Evolutionary conservation across 1,140 invertebrate species (phyloP).

Genomic region (Polypedilum vanderplanki): DNA sequence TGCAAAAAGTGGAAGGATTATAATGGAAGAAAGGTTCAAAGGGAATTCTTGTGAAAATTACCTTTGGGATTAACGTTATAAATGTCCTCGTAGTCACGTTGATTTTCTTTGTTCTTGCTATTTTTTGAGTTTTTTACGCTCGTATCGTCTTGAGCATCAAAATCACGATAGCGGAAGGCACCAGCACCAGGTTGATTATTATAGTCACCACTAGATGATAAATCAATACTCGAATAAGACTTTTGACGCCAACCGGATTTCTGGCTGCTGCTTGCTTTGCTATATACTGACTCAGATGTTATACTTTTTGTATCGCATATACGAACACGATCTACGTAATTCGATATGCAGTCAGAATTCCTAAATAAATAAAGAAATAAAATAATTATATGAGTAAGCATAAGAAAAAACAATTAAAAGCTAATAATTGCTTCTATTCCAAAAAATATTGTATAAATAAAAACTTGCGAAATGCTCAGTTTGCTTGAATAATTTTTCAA

Average conservation of each 20-base stretch:
- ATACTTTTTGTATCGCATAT: constrained; percentile 31
- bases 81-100: constrained; percentile 22
- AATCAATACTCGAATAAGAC: constrained; percentile 43
- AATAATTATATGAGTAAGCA: background rate
- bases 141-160: background rate
- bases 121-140: constrained; percentile 1
- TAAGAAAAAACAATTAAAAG: background rate
- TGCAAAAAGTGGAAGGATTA: background rate
- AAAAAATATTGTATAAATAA: background rate
- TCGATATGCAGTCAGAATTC: constrained; percentile 37
- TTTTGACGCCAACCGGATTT: constrained; percentile 43
- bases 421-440: background rate
- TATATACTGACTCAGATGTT: constrained; percentile 33
- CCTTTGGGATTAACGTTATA: constrained; percentile 23
- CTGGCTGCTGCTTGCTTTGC: constrained; percentile 37
- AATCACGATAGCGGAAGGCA: constrained; percentile 19
- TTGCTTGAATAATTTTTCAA: no score
- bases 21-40: background rate
- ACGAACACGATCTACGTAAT: constrained; percentile 42
- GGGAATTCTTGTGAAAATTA: background rate
- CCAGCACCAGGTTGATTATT: constrained; percentile 33
- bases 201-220: constrained; percentile 43
- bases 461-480: no score
- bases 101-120: background rate
- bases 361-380: constrained; percentile 29